Conservation (phyloP, 2,113 vertebrate species). For the Oncorhynchus masou region DNA sequence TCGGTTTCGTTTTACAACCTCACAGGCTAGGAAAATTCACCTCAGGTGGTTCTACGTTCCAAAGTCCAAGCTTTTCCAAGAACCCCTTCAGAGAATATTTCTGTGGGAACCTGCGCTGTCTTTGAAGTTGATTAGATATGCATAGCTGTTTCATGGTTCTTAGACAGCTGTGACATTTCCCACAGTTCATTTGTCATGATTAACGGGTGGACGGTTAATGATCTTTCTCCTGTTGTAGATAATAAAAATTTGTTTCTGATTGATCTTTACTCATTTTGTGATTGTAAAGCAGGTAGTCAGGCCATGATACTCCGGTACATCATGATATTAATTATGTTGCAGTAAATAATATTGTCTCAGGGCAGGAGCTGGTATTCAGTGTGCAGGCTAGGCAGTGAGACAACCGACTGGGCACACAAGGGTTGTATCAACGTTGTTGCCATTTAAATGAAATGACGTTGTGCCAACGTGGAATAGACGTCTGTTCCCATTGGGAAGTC, state of each 20-base stretch:
- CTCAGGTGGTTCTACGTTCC: not conserved
- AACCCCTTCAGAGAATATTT: not conserved
- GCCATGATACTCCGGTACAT: not conserved
- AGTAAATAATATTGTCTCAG: not conserved
- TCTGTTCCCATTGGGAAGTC: no score
- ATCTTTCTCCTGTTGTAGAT: slow-evolving; percentile 17
- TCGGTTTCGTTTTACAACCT: not conserved
- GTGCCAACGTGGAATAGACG: no score
- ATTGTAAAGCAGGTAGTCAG: not conserved
- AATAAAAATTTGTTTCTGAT: slow-evolving; percentile 30
- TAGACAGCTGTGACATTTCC: slow-evolving; percentile 28
- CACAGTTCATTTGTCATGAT: slow-evolving; percentile 15
- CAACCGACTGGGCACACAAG: no score
- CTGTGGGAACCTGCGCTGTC: not conserved
- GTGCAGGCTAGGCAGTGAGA: no score
- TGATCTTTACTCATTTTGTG: slow-evolving; percentile 14
- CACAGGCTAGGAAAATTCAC: not conserved
- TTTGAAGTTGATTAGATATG: not conserved
- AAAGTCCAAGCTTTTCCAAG: not conserved
- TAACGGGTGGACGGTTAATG: slow-evolving; percentile 5
- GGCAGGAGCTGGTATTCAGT: no score
- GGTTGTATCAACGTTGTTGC: no score
- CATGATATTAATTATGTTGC: not conserved
- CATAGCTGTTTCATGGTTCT: not conserved
- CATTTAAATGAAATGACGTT: no score